Evolutionary conservation across 1,140 invertebrate genomes (phyloP).

Genomic region (Oryzaephilus surinamensis): DNA sequence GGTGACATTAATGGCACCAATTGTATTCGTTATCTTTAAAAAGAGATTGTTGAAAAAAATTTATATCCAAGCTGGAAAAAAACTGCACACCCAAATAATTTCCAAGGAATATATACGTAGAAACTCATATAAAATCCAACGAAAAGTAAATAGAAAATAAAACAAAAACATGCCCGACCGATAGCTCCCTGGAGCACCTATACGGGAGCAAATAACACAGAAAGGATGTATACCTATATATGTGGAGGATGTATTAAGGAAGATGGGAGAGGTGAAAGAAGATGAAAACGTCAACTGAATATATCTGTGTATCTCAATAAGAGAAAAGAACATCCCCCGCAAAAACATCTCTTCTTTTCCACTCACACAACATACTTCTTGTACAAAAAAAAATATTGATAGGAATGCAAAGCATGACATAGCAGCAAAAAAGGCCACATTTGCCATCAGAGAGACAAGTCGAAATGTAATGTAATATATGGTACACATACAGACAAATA

Average conservation of each 20-base stretch:
- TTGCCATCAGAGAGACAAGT: too few species aligned
- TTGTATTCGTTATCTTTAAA: too few species aligned
- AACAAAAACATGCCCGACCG: slow-evolving; percentile 10
- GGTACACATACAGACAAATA: too few species aligned
- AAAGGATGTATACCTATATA: too few species aligned
- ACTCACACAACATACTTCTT: too few species aligned
- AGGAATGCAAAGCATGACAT: too few species aligned
- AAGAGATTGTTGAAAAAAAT: too few species aligned
- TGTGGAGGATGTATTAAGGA: too few species aligned
- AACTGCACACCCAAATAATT: slow-evolving; percentile 3
- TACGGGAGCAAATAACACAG: slow-evolving; percentile 13
- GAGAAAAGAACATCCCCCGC: slow-evolving; percentile 10
- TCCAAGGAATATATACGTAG: slow-evolving; percentile 6
- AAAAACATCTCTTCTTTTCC: slow-evolving; percentile 16
- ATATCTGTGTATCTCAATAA: slow-evolving; percentile 12
- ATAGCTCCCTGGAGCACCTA: slow-evolving; percentile 16
- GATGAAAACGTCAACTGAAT: slow-evolving; percentile 5
- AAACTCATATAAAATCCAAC: slow-evolving; percentile 13
- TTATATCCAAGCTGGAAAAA: neutral
- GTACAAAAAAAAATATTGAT: too few species aligned
- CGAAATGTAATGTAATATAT: slow-evolving; percentile 19
- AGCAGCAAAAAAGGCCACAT: too few species aligned
- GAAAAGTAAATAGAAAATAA: slow-evolving; percentile 12
- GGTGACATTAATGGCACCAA: too few species aligned
- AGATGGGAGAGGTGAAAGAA: too few species aligned